phyloP scores from a whole-genome alignment of 2,888 invertebrate genomes.

The Petrolisthes manimaculis region DNA sequence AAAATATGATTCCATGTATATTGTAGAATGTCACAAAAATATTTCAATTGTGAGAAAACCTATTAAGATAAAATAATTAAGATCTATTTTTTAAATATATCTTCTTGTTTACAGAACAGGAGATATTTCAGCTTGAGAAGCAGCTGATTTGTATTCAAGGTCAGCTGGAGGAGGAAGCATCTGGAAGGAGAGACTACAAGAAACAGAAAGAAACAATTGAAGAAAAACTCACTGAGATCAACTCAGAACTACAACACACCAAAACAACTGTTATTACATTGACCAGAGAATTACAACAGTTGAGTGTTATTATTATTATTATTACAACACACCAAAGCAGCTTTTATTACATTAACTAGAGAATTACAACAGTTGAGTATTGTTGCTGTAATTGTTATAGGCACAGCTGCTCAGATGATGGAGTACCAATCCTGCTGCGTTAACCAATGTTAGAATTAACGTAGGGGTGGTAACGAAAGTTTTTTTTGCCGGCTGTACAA shows the following conservation, averaged over 20 bases:
- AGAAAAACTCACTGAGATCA: constrained; percentile 19
- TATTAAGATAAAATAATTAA: too few species aligned
- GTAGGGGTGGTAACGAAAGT: background rate
- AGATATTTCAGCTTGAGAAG: constrained; percentile 55
- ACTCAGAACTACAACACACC: constrained; percentile 35
- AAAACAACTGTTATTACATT: constrained; percentile 33
- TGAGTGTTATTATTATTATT: background rate
- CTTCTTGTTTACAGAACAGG: constrained; percentile 46
- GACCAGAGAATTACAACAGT: constrained; percentile 49
- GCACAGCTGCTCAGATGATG: background rate
- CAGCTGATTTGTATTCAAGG: constrained; percentile 39
- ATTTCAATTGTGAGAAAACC: too few species aligned
- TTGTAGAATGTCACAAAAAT: too few species aligned
- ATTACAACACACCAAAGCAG: constrained; percentile 26
- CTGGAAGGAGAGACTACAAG: constrained; percentile 19
- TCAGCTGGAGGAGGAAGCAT: constrained; percentile 51
- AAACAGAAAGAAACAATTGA: constrained; percentile 29
- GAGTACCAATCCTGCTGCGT: background rate
- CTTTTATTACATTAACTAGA: constrained; percentile 34
- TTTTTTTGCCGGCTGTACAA: too few species aligned
- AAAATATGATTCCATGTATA: too few species aligned
- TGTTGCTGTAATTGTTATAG: background rate
- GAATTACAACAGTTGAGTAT: constrained; percentile 46
- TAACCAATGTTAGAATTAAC: background rate
- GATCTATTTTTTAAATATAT: too few species aligned